Percentiles rank a stretch among this genome's conserved stretches.
phyloP scores from a whole-genome alignment of 2,888 invertebrate species.

The Tinea semifulvella region DNA sequence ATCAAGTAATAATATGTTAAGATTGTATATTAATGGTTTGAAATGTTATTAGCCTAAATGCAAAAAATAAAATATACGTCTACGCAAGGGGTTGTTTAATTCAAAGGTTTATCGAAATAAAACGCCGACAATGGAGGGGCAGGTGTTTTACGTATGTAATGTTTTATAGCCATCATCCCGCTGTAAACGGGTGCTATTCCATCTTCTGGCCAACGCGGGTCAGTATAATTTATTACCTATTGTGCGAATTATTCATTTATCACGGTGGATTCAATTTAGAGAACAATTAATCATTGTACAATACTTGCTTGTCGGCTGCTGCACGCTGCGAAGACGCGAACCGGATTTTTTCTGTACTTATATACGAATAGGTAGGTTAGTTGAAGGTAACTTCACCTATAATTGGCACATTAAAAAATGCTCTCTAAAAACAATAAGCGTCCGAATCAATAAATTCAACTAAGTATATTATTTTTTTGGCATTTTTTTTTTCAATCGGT shows the following conservation, averaged over 20 bases:
- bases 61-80: no score
- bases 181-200: conserved; percentile 34
- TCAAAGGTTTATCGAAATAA: conserved; percentile 12
- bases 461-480: no score
- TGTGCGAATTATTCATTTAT: conserved; percentile 66
- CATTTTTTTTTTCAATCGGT: no score
- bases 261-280: conserved; percentile 65
- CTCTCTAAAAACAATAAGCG: no score
- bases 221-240: conserved; percentile 66
- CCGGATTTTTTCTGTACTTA: conserved; percentile 5
- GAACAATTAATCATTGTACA: conserved; percentile 65
- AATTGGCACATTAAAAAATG: no score
- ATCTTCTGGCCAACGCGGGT: conserved; percentile 58
- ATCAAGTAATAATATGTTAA: no score
- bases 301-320: conserved; percentile 51
- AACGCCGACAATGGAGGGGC: conserved; percentile 3
- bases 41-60: no score
- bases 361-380: no score
- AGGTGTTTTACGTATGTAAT: conserved; percentile 12
- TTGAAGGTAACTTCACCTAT: no score
- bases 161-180: conserved; percentile 11
- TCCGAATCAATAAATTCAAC: no score
- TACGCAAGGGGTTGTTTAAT: conserved; percentile 8
- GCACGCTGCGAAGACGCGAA: conserved; percentile 7
- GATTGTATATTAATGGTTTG: no score